phyloP scores from a whole-genome alignment of 1,140 invertebrate species.

The Campoletis sonorensis region DNA sequence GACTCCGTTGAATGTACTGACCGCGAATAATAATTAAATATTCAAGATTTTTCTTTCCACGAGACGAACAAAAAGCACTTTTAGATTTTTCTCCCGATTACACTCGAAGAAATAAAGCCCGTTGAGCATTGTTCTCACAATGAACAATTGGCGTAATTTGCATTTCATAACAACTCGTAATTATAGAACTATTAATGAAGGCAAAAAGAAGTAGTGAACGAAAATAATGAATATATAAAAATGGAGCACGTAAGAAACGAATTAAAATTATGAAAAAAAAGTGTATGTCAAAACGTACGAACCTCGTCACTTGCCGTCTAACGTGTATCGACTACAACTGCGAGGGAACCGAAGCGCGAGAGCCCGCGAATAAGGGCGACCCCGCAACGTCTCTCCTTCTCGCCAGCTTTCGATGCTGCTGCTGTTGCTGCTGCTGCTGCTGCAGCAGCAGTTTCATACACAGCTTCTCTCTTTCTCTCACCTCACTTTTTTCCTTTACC shows the following conservation, averaged over 20 bases:
- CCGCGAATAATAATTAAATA: too few species aligned
- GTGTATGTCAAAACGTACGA: slow-evolving; percentile 4
- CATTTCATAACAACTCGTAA: too few species aligned
- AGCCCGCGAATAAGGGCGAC: slow-evolving; percentile 54
- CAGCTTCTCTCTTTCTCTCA: slow-evolving; percentile 31
- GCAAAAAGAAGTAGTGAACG: neutral
- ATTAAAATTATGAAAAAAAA: neutral
- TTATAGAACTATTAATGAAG: too few species aligned
- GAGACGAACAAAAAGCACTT: too few species aligned
- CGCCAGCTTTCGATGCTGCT: slow-evolving; percentile 43
- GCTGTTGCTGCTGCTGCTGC: slow-evolving; percentile 14
- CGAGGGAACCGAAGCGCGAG: slow-evolving; percentile 46
- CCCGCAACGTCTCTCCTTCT: slow-evolving; percentile 27
- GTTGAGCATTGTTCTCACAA: too few species aligned
- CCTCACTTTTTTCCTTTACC: neutral
- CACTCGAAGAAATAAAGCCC: too few species aligned
- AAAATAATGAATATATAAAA: neutral
- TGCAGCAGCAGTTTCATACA: slow-evolving; percentile 57
- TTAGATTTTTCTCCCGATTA: too few species aligned
- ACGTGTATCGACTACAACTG: slow-evolving; percentile 62
- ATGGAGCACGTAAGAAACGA: neutral
- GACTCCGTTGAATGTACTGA: too few species aligned
- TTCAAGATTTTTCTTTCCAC: too few species aligned
- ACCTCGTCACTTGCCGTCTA: slow-evolving; percentile 54
- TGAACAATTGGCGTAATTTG: too few species aligned